phyloP scores from a whole-genome alignment of 1,140 invertebrate species.

The Drosophila subpulchrella region DNA sequence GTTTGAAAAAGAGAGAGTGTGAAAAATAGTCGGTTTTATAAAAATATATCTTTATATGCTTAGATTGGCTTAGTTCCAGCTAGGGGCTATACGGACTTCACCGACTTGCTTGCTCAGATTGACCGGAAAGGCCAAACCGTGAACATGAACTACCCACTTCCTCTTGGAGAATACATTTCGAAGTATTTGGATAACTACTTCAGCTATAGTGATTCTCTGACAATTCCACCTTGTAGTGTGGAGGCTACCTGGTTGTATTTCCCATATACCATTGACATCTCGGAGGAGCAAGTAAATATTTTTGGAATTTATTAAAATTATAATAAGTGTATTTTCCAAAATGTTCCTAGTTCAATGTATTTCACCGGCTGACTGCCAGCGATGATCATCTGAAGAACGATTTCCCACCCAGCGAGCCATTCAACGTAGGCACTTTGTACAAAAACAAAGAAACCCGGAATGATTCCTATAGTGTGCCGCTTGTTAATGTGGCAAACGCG shows the following conservation, averaged over 20 bases:
- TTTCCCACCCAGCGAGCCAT: conserved; percentile 90
- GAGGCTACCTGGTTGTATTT: conserved; percentile 96
- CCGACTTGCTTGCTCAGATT: conserved; percentile 86
- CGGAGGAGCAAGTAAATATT: conserved; percentile 89
- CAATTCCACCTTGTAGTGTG: conserved; percentile 96
- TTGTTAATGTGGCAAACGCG: conserved; percentile 49
- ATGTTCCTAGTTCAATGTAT: conserved; percentile 88
- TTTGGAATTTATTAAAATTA: background rate
- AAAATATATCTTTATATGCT: conserved; percentile 13
- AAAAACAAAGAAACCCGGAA: background rate
- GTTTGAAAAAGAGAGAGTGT: background rate
- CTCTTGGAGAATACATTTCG: conserved; percentile 86
- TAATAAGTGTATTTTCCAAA: too few species aligned
- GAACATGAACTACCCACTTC: conserved; percentile 85
- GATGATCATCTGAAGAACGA: conserved; percentile 90
- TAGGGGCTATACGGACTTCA: conserved; percentile 86
- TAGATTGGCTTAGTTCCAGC: conserved; percentile 71
- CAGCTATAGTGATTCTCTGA: conserved; percentile 94
- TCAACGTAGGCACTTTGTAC: conserved; percentile 87
- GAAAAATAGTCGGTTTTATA: too few species aligned
- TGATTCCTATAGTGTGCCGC: conserved; percentile 30
- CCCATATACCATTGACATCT: conserved; percentile 89
- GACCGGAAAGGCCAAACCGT: conserved; percentile 84
- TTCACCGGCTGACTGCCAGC: conserved; percentile 89
- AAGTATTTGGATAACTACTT: conserved; percentile 88